phyloP scores from a whole-genome alignment of 2,797 vertebrate genomes.

The Ibycter americanus region DNA sequence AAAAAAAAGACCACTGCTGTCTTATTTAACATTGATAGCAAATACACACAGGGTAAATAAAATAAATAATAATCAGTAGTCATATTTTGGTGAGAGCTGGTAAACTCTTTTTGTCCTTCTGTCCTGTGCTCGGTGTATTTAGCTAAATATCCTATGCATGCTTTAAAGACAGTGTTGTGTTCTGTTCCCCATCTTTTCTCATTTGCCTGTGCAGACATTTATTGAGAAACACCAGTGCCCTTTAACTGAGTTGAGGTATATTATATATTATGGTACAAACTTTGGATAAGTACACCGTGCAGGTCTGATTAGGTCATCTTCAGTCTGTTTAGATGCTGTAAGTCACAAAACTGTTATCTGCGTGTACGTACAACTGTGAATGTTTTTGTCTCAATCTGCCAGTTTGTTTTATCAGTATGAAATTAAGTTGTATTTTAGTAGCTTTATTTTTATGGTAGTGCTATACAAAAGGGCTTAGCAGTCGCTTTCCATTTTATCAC shows the following conservation, averaged over 20 bases:
- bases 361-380: not conserved
- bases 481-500: not conserved
- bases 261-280: not conserved
- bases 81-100: not conserved
- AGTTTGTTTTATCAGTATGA: not conserved
- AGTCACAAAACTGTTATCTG: not conserved
- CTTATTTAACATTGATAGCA: not conserved
- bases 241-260: not conserved
- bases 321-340: not conserved
- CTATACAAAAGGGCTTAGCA: not conserved
- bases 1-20: not conserved
- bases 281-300: not conserved
- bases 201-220: not conserved
- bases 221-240: not conserved
- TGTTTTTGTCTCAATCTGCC: not conserved
- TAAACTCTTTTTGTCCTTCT: not conserved
- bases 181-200: constrained; percentile 7
- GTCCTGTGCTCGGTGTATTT: not conserved
- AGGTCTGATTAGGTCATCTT: not conserved
- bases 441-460: not conserved
- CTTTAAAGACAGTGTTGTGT: not conserved
- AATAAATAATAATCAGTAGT: not conserved
- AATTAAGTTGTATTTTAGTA: not conserved
- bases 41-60: not conserved
- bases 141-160: not conserved